These are phyloP conservation scores for Plusia festucae DNA, from an alignment of 2,888 invertebrate genomes.

Conservation along the genomic window DNA sequence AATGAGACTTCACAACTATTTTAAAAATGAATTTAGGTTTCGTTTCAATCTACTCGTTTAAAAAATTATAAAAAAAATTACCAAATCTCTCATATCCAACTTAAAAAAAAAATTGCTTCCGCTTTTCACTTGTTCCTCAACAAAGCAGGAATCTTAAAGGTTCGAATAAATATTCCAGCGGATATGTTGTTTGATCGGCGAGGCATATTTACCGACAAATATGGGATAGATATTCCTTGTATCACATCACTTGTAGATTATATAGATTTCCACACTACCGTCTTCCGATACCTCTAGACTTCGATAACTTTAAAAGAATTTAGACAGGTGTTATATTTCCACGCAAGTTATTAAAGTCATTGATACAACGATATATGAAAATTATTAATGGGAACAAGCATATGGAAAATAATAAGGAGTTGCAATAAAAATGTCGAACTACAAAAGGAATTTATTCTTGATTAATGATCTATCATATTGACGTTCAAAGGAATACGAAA, in stretches of 20 bases:
- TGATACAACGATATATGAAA: neutral
- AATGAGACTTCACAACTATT: no score
- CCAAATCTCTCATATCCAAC: no score
- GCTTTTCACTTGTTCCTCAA: constrained; percentile 57
- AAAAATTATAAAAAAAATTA: no score
- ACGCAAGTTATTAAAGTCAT: constrained; percentile 7
- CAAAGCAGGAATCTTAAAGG: constrained; percentile 74
- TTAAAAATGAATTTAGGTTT: no score
- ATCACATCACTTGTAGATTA: constrained; percentile 50
- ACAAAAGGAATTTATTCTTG: neutral
- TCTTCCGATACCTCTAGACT: constrained; percentile 16
- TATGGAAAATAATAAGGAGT: neutral
- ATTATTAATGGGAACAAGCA: neutral
- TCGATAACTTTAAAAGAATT: neutral
- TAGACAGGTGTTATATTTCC: neutral
- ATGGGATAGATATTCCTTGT: constrained; percentile 69
- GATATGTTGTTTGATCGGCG: constrained; percentile 87
- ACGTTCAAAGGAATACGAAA: neutral
- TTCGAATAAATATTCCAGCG: constrained; percentile 83
- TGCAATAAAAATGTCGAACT: neutral
- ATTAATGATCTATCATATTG: neutral
- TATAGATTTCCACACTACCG: constrained; percentile 23
- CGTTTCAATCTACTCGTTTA: no score
- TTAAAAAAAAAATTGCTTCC: constrained; percentile 13
- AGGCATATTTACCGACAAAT: constrained; percentile 86